Base-by-base conservation (phyloP, 2,797 vertebrate genomes). In the Tenualosa ilisha region DNA sequence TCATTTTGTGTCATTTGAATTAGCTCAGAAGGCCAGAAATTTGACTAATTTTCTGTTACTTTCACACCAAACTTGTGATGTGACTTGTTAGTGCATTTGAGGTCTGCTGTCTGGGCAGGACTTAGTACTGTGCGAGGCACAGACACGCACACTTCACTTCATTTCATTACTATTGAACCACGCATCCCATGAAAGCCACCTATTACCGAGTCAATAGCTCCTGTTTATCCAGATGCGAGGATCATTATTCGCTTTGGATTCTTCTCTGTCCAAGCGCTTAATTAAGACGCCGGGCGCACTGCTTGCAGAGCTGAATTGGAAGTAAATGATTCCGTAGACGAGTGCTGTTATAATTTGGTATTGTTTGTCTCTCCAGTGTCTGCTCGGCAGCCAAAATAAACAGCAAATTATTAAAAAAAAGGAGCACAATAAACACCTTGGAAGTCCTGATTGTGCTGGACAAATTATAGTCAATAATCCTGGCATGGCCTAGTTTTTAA, bases 121-220 rank as follows among this genome's bases (percentile, higher is more conserved):
- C 63, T 89, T 86, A 84, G 85, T 86, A 79, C 83, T 84, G 86
- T 89, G 88, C 90, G 88, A 86, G 75, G 88, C 54, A 22, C 86
- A 85, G 88, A 88, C 56, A 85, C 87, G 7, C 40, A 86, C 85
- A 86, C 85, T 87, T 90, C 89, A 87, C 85, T 88, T 91, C 86
- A 90, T 89, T 88, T 88, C 88, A 90, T 91, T 90, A 90, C 87
- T 90, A 90, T 89, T 87, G 90, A 91, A 89, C 90, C 87, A 88
- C 82, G 86, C 87, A 87, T 90, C 89, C 89, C 86, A 86, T 91
- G 89, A 90, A 91, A 91, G 88, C 89, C 86, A 89, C 90, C 89
- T 90, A 91, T 89, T 89, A 89, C 87, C 88, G 89, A 90, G 90
- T 90, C 90, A 89, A 89, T 90, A 89, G 86, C 87, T 82, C 83